Evolutionary conservation across 1,140 invertebrate species (phyloP).

Genomic region (Tetranychus urticae): DNA sequence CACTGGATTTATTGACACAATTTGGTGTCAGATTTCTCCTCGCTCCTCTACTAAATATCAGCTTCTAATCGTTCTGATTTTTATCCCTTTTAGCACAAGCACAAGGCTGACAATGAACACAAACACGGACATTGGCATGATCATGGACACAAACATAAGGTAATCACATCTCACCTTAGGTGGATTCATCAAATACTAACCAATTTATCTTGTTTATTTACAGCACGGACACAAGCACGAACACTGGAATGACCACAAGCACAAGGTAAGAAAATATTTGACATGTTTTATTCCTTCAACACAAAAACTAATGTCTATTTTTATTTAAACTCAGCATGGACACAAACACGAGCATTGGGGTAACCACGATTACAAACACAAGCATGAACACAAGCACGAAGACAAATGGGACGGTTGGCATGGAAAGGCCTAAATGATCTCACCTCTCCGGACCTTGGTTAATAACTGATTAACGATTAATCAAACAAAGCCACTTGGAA

Average conservation of each 20-base stretch:
- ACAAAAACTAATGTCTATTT: not conserved
- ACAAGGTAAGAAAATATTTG: not conserved
- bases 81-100: not conserved
- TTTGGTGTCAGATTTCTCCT: too few relatives aligned
- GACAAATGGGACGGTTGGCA: not conserved
- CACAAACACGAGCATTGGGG: not conserved
- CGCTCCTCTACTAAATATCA: too few relatives aligned
- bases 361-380: not conserved
- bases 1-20: too few relatives aligned
- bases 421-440: too few relatives aligned
- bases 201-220: too few relatives aligned
- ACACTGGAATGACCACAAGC: not conserved
- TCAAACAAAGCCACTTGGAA: too few relatives aligned
- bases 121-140: not conserved
- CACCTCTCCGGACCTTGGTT: too few relatives aligned
- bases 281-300: not conserved
- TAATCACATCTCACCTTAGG: too few relatives aligned
- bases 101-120: not conserved
- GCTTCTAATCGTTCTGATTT: not conserved
- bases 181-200: too few relatives aligned
- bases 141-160: not conserved
- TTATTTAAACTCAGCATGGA: not conserved
- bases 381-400: not conserved
- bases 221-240: not conserved
- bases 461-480: too few relatives aligned